Conservation (phyloP, 2,888 invertebrate species). For the Trisateles emortualis region DNA sequence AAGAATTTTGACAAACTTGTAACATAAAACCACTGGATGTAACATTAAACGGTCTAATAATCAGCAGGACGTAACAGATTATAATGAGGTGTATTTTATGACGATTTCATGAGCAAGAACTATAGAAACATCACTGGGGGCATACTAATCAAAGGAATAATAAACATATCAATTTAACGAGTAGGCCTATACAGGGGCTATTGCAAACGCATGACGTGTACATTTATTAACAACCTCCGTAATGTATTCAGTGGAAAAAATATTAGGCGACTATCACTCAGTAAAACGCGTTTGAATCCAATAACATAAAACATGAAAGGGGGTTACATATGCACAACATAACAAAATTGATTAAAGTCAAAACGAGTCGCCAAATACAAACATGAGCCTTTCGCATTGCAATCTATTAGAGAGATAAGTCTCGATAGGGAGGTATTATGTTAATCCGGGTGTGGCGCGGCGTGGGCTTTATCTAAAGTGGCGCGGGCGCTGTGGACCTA, state of each 20-base stretch:
- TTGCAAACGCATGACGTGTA: conserved; percentile 17
- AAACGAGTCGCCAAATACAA: conserved; percentile 77
- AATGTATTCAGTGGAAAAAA: conserved; percentile 37
- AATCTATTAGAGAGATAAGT: conserved; percentile 83
- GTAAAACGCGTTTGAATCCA: conserved; percentile 64
- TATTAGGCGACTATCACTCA: conserved; percentile 52
- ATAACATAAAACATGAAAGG: conserved; percentile 52
- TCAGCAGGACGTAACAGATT: conserved; percentile 25
- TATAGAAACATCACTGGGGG: conserved; percentile 15
- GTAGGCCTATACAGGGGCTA: conserved; percentile 11
- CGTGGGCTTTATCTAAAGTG: conserved; percentile 83
- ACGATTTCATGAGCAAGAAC: conserved; percentile 27
- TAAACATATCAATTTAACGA: conserved; percentile 33
- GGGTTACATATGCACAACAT: conserved; percentile 72
- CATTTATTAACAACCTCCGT: conserved; percentile 31
- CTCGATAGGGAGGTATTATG: conserved; percentile 80
- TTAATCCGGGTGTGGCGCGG: conserved; percentile 76
- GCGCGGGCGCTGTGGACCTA: conserved; percentile 69
- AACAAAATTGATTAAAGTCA: conserved; percentile 75
- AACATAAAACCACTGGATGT: conserved; percentile 23
- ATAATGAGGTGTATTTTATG: conserved; percentile 34
- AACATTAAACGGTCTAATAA: conserved; percentile 28
- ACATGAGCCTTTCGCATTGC: conserved; percentile 83
- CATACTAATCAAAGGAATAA: conserved; percentile 21
- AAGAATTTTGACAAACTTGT: conserved; percentile 23